Conservation (phyloP, 2,113 vertebrate species). For the Gnathonemus longibarbis region DNA sequence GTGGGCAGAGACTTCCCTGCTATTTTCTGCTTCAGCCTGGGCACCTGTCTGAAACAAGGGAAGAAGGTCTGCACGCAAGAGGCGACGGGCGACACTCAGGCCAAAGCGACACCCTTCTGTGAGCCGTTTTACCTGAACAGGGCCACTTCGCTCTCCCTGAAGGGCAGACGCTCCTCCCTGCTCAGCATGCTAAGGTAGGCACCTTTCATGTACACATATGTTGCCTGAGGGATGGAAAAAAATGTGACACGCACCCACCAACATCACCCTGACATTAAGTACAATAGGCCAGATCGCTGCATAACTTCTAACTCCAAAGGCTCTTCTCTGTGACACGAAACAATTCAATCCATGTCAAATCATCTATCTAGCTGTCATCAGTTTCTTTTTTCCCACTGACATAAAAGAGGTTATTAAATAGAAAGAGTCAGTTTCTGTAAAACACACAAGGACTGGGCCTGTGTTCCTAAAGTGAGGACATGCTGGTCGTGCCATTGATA, state of each 20-base stretch:
- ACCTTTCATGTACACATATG: constrained; percentile 95
- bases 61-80: not conserved
- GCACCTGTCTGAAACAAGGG: constrained; percentile 72
- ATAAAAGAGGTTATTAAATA: not conserved
- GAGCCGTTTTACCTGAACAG: constrained; percentile 76
- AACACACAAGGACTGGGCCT: not conserved
- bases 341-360: not conserved
- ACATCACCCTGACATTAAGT: not conserved
- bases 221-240: constrained; percentile 63
- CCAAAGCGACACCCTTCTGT: not conserved
- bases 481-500: not conserved
- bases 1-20: constrained; percentile 97
- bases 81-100: not conserved
- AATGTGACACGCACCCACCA: not conserved
- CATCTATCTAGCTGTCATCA: not conserved
- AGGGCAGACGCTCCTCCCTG: constrained; percentile 78
- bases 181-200: constrained; percentile 95
- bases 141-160: constrained; percentile 74
- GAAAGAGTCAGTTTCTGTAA: not conserved
- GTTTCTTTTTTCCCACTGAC: not conserved
- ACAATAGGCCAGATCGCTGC: not conserved
- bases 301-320: not conserved
- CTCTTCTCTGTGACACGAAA: not conserved
- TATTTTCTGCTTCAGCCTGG: constrained; percentile 90
- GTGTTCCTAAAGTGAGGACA: not conserved